These are phyloP conservation scores for Prosopocoilus inquinatus DNA, from an alignment of 2,888 invertebrate species.

Conservation along the genomic window DNA sequence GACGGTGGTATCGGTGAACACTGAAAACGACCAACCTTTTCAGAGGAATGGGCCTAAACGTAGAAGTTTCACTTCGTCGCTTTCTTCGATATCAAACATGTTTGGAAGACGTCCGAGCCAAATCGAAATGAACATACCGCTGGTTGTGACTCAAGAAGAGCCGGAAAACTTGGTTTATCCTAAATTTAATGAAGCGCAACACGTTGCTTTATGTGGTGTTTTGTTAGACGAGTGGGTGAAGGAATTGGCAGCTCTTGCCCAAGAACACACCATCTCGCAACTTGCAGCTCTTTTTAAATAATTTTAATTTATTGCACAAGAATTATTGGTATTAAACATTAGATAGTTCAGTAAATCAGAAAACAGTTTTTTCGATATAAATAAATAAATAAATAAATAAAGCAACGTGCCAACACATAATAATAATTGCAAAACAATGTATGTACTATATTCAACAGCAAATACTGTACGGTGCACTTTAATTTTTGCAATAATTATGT, in stretches of 20 bases:
- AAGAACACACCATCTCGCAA: conserved; percentile 82
- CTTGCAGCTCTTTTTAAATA: conserved; percentile 50
- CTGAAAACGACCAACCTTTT: conserved; percentile 52
- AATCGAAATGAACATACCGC: conserved; percentile 36
- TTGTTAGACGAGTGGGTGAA: conserved; percentile 94
- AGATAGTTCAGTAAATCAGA: too few species aligned
- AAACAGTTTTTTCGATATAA: too few species aligned
- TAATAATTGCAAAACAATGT: too few species aligned
- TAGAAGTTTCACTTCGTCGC: conserved; percentile 71
- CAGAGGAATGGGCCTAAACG: conserved; percentile 69
- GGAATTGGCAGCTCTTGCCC: conserved; percentile 89
- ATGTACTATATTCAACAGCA: too few species aligned
- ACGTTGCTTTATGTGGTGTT: conserved; percentile 78
- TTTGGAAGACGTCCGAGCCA: conserved; percentile 59
- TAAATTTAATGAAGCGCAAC: conserved; percentile 53
- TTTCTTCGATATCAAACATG: conserved; percentile 69
- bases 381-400: too few species aligned
- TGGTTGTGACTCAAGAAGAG: conserved; percentile 37
- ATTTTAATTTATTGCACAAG: conserved; percentile 7
- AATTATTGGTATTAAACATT: too few species aligned
- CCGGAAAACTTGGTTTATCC: conserved; percentile 40
- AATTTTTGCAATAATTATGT: not conserved
- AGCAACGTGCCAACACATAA: too few species aligned
- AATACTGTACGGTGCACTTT: not conserved
- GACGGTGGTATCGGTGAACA: conserved; percentile 10